Evolutionary conservation across 1,140 invertebrate species (phyloP).

Genomic region (Apis dorsata): DNA sequence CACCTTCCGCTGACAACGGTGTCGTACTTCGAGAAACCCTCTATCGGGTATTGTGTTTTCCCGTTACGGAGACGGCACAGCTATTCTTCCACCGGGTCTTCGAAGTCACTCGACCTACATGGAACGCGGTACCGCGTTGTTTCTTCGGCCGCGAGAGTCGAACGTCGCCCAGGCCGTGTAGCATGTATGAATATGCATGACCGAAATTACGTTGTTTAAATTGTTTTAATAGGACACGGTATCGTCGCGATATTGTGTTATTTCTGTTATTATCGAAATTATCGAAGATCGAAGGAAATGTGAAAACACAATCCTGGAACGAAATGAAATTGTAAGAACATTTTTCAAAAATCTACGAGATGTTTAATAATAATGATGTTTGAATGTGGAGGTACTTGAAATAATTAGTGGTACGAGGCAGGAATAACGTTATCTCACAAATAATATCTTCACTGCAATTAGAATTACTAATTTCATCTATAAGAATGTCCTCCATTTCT

Average conservation of each 20-base stretch:
- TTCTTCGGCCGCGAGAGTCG: background rate
- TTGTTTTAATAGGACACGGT: background rate
- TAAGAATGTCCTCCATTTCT: no score
- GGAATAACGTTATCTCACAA: no score
- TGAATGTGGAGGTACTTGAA: no score
- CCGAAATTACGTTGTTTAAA: constrained; percentile 12
- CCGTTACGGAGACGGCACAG: constrained; percentile 9
- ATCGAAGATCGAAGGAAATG: no score
- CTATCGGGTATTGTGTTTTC: constrained; percentile 47
- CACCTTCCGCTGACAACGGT: constrained; percentile 43
- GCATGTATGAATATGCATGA: background rate
- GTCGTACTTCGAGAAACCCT: constrained; percentile 38
- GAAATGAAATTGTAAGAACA: no score
- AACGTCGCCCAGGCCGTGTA: background rate
- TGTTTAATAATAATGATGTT: no score
- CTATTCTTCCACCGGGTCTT: constrained; percentile 18
- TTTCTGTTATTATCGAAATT: no score
- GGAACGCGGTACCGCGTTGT: background rate
- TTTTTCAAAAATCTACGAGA: no score
- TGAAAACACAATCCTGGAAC: no score
- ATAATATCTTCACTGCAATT: no score
- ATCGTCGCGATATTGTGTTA: background rate
- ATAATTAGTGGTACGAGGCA: no score
- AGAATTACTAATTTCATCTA: no score
- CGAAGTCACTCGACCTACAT: constrained; percentile 36